Conservation (phyloP, 1,140 invertebrate species). For the Drosophila sturtevanti region DNA sequence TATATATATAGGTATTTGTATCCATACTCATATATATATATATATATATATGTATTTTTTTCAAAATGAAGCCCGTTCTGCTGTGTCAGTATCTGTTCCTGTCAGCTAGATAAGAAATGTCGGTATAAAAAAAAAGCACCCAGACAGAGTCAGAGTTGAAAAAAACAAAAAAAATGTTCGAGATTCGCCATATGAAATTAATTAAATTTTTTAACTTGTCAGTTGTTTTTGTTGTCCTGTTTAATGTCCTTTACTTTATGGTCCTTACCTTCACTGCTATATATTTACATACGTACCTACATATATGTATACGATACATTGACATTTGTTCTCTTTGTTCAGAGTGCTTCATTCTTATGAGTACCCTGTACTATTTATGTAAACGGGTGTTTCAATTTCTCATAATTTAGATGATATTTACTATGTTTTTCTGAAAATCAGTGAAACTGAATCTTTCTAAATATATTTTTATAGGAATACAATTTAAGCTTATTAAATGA, state of each 20-base stretch:
- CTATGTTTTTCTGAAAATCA: no score
- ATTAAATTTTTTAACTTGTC: slow-evolving; percentile 67
- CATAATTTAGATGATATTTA: no score
- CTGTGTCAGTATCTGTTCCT: not conserved
- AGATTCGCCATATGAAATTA: slow-evolving; percentile 72
- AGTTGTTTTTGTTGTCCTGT: slow-evolving; percentile 51
- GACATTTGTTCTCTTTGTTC: not conserved
- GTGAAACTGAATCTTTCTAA: no score
- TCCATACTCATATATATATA: slow-evolving; percentile 8
- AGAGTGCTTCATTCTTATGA: not conserved
- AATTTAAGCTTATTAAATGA: no score
- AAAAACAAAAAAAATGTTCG: slow-evolving; percentile 43
- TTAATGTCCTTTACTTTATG: slow-evolving; percentile 75
- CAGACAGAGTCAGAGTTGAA: not conserved
- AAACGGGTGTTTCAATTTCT: slow-evolving; percentile 7
- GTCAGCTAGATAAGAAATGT: slow-evolving; percentile 18
- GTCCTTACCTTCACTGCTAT: slow-evolving; percentile 42
- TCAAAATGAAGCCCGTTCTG: slow-evolving; percentile 28
- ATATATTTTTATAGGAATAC: no score
- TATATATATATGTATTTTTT: slow-evolving; percentile 8
- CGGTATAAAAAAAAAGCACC: not conserved
- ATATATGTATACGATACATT: not conserved
- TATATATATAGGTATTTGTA: not conserved
- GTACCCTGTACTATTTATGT: not conserved
- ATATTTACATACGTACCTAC: not conserved